These are phyloP conservation scores for Callopanchax toddi DNA, from an alignment of 2,113 vertebrate genomes.

Conservation along the genomic window DNA sequence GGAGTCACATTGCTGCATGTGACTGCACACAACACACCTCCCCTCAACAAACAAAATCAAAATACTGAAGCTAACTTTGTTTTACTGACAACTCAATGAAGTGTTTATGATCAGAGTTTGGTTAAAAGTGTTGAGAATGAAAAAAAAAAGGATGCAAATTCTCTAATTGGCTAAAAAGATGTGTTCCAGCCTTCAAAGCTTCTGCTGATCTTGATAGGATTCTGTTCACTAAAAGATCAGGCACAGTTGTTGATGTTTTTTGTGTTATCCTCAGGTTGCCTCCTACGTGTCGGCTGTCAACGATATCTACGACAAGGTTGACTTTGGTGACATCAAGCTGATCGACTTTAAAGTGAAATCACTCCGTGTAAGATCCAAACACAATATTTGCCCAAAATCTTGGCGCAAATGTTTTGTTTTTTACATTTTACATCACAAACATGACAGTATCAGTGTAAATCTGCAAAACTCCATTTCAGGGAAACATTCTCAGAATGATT, in stretches of 20 bases:
- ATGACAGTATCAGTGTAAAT: neutral
- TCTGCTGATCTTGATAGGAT: too few species aligned
- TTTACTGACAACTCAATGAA: conserved; percentile 1
- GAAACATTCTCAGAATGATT: too few species aligned
- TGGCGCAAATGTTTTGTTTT: too few species aligned
- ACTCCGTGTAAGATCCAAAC: conserved; percentile 72
- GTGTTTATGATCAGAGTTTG: neutral
- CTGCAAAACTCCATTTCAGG: too few species aligned
- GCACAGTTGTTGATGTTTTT: neutral
- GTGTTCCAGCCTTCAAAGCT: neutral
- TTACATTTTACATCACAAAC: neutral
- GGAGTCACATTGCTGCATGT: neutral
- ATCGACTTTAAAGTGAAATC: conserved; percentile 86
- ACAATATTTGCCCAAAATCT: neutral
- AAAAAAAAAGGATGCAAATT: neutral
- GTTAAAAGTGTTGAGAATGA: neutral
- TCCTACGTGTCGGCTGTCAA: conserved; percentile 81
- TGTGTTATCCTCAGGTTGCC: conserved; percentile 69
- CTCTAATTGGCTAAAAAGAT: neutral
- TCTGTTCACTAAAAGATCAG: neutral
- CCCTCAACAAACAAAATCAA: too few species aligned
- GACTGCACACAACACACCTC: neutral
- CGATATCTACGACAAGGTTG: conserved; percentile 77
- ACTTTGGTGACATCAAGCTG: conserved; percentile 79
- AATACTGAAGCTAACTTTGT: too few species aligned